Evolutionary conservation across 1,140 invertebrate species (phyloP).

Genomic region (Tetramorium alpestre): DNA sequence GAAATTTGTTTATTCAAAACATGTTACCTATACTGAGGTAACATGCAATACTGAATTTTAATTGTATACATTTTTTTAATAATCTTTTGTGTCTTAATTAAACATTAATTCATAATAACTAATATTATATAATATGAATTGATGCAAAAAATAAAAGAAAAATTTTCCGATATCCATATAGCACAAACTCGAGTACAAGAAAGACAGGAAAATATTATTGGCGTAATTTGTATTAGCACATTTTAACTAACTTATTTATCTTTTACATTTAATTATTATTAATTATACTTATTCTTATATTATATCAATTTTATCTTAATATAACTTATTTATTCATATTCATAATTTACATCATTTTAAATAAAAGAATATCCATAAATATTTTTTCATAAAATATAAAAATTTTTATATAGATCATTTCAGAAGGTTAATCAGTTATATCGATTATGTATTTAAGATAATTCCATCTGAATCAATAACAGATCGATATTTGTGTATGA

Average conservation of each 20-base stretch:
- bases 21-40: not conserved
- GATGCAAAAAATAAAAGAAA: not conserved
- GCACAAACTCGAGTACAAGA: not conserved
- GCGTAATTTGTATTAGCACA: not conserved
- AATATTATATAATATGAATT: not conserved
- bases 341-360: not conserved
- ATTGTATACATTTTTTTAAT: conserved; percentile 18
- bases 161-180: not conserved
- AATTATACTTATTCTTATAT: not conserved
- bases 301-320: not conserved
- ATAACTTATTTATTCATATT: not conserved
- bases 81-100: not conserved
- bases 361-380: not conserved
- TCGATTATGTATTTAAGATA: not conserved
- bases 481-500: not conserved
- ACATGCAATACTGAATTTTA: not conserved
- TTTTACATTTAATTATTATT: not conserved
- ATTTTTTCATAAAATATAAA: not conserved
- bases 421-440: not conserved
- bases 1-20: not conserved
- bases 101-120: not conserved
- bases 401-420: not conserved
- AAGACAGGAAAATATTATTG: not conserved
- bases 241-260: not conserved
- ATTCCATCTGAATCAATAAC: not conserved